phyloP scores from a whole-genome alignment of 2,888 invertebrate species.

The Drosophila demipolita region DNA sequence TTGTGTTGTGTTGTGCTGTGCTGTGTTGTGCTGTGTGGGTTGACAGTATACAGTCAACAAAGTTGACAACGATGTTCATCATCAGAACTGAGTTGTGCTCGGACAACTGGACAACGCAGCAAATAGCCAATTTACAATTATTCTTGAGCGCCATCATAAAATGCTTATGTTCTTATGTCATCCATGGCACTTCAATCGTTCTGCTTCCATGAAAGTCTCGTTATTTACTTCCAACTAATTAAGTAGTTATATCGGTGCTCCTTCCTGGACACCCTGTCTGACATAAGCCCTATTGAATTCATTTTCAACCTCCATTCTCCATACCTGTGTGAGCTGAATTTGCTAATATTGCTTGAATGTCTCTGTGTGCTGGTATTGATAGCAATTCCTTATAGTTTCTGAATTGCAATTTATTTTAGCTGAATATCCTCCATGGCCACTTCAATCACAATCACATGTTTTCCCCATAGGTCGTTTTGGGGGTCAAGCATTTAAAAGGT shows the following conservation, averaged over 20 bases:
- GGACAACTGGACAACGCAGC: constrained; percentile 11
- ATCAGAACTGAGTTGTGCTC: constrained; percentile 4
- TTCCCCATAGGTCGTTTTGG: neutral
- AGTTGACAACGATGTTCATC: constrained; percentile 37
- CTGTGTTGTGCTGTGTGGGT: constrained; percentile 4
- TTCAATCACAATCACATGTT: neutral
- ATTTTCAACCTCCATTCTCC: neutral
- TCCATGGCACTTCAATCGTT: neutral
- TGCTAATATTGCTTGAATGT: neutral
- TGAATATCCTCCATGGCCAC: neutral
- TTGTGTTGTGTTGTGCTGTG: constrained; percentile 7
- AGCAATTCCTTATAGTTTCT: neutral
- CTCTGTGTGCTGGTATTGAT: neutral
- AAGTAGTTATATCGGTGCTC: neutral
- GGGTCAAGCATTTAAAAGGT: neutral
- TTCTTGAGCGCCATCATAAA: neutral
- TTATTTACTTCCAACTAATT: neutral
- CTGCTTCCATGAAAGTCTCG: neutral
- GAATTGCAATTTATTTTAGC: neutral
- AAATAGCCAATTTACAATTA: neutral
- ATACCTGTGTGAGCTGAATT: neutral
- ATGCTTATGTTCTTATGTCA: neutral
- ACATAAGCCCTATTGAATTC: neutral
- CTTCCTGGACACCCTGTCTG: neutral
- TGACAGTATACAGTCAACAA: constrained; percentile 22